Conservation (phyloP, 2,113 vertebrate genomes). For the Cromileptes altivelis region DNA sequence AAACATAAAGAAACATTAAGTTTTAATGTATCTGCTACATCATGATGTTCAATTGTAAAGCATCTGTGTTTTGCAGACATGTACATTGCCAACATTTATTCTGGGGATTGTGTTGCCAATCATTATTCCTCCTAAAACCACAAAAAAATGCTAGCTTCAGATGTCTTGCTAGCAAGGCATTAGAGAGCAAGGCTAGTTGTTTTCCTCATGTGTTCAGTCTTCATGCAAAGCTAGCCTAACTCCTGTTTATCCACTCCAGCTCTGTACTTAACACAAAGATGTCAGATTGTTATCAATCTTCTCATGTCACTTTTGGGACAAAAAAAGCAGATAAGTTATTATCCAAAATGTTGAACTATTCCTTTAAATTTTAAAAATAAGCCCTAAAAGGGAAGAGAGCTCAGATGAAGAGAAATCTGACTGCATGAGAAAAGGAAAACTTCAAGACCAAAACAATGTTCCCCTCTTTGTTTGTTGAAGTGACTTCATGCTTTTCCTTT, state of each 20-base stretch:
- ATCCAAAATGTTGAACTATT: not conserved
- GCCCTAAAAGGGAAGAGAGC: not conserved
- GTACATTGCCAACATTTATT: too few species aligned
- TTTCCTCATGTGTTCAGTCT: not conserved
- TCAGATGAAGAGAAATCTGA: not conserved
- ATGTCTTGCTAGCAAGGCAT: too few species aligned
- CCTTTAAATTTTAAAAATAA: not conserved
- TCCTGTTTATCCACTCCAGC: not conserved
- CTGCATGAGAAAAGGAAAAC: not conserved
- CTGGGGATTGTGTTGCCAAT: too few species aligned
- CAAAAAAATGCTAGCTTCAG: too few species aligned
- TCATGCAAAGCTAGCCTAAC: not conserved
- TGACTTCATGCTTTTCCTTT: slow-evolving; percentile 48
- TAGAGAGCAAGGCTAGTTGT: not conserved
- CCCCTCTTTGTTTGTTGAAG: slow-evolving; percentile 58
- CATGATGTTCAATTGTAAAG: too few species aligned
- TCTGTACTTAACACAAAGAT: not conserved
- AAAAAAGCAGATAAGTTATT: not conserved
- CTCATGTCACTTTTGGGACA: not conserved
- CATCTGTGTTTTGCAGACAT: too few species aligned
- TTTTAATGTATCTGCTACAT: too few species aligned
- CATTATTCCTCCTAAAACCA: too few species aligned
- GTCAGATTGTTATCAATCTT: not conserved
- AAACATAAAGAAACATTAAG: too few species aligned
- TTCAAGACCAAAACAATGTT: slow-evolving; percentile 21